Percentiles rank a stretch among this genome's conserved stretches.
Conservation (phyloP, 2,797 vertebrate species). For the Darevskia mixta region DNA sequence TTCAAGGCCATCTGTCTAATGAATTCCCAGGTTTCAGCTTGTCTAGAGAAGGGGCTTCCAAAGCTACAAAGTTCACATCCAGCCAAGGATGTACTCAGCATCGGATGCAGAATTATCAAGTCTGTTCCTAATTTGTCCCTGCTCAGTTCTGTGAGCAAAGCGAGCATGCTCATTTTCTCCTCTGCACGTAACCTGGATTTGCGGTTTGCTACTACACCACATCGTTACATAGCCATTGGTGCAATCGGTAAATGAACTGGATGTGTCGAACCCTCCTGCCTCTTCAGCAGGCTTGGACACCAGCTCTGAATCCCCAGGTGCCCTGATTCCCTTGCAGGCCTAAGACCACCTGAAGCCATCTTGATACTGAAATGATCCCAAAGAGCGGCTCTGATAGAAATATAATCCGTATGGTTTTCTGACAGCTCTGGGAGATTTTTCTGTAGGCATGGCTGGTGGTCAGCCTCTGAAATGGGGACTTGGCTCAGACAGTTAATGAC, state of each 20-base stretch:
- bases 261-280: background rate
- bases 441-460: too few species aligned
- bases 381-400: background rate
- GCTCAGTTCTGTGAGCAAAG: background rate
- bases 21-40: constrained; percentile 65
- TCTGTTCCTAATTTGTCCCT: background rate
- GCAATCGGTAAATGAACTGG: background rate
- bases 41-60: constrained; percentile 30
- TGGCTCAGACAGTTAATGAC: background rate
- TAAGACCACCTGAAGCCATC: background rate
- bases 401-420: too few species aligned
- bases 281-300: background rate
- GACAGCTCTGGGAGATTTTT: background rate
- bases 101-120: constrained; percentile 32
- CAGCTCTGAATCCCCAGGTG: background rate
- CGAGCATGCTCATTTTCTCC: background rate
- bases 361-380: background rate
- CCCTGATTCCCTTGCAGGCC: background rate
- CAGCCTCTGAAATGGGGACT: background rate
- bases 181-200: background rate
- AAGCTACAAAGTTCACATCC: constrained; percentile 37
- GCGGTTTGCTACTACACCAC: background rate
- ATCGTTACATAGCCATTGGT: background rate
- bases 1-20: constrained; percentile 70
- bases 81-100: constrained; percentile 16